Evolutionary conservation across 1,140 invertebrate genomes (phyloP).

Genomic region (Psilanteris sp.): DNA sequence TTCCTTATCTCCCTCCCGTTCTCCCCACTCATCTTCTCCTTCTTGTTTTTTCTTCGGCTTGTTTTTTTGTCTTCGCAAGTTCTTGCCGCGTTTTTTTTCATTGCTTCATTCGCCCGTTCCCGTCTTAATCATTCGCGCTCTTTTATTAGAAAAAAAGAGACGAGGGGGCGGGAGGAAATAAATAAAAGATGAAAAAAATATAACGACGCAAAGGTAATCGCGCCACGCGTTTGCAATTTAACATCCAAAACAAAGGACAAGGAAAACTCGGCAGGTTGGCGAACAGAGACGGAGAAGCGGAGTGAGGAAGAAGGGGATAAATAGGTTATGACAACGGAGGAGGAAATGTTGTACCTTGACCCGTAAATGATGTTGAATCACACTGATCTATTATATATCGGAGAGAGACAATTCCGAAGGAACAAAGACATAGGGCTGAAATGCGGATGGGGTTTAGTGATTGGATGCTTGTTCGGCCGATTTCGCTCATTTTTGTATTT

Average conservation of each 20-base stretch:
- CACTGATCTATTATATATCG: slow-evolving; percentile 32
- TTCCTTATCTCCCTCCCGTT: too few species aligned
- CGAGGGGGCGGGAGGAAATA: too few species aligned
- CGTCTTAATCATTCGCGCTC: too few species aligned
- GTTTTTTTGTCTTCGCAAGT: slow-evolving; percentile 19
- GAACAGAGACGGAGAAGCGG: too few species aligned
- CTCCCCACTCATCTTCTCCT: too few species aligned
- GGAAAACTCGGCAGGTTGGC: not conserved
- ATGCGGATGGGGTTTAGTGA: slow-evolving; percentile 22
- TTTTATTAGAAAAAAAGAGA: too few species aligned
- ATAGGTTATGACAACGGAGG: slow-evolving; percentile 37
- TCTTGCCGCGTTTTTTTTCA: too few species aligned
- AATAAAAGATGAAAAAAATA: slow-evolving; percentile 2
- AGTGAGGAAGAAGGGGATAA: slow-evolving; percentile 18
- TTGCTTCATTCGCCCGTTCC: too few species aligned
- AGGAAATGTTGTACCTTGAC: slow-evolving; percentile 37
- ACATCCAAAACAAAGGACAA: slow-evolving; percentile 5
- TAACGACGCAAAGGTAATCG: slow-evolving; percentile 7
- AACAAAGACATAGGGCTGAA: slow-evolving; percentile 19
- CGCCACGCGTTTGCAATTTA: slow-evolving; percentile 16
- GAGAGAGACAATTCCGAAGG: slow-evolving; percentile 10
- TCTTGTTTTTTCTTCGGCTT: slow-evolving; percentile 12
- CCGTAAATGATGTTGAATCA: slow-evolving; percentile 35
- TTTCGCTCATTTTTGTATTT: too few species aligned
- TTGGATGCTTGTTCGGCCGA: too few species aligned